Conservation (phyloP, 2,797 vertebrate genomes). For the Otolemur crassicaudatus region DNA sequence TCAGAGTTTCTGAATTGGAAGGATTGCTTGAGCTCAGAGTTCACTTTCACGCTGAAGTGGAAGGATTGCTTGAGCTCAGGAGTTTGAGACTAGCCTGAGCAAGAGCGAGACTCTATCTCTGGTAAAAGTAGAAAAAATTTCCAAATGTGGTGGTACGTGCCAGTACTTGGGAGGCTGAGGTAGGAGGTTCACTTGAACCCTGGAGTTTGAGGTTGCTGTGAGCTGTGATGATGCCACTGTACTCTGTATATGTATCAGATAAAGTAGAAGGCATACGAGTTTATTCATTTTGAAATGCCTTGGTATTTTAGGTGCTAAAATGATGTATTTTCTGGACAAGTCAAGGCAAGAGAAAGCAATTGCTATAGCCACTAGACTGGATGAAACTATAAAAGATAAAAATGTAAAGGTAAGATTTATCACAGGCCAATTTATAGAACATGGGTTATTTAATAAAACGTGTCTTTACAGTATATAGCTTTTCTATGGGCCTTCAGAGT, state of each 20-base stretch:
- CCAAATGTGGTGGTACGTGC: too few species aligned
- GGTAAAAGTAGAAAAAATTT: too few species aligned
- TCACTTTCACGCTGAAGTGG: too few species aligned
- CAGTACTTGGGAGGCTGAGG: too few species aligned
- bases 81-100: too few species aligned
- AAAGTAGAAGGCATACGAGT: neutral
- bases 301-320: conserved; percentile 88
- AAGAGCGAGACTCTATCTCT: too few species aligned
- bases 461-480: neutral
- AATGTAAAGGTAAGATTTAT: conserved; percentile 89
- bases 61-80: neutral
- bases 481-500: neutral
- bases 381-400: conserved; percentile 88
- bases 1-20: neutral
- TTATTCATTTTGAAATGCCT: conserved; percentile 56
- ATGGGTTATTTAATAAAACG: neutral
- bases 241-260: neutral
- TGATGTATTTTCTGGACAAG: conserved; percentile 91
- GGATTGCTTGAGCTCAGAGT: too few species aligned
- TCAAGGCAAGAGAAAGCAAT: conserved; percentile 91
- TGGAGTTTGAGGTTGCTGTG: too few species aligned
- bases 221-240: too few species aligned
- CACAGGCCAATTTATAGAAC: neutral
- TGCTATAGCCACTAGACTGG: conserved; percentile 88
- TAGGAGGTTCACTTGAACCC: too few species aligned